phyloP scores from a whole-genome alignment of 2,797 vertebrate species.

The Leuciscus waleckii region DNA sequence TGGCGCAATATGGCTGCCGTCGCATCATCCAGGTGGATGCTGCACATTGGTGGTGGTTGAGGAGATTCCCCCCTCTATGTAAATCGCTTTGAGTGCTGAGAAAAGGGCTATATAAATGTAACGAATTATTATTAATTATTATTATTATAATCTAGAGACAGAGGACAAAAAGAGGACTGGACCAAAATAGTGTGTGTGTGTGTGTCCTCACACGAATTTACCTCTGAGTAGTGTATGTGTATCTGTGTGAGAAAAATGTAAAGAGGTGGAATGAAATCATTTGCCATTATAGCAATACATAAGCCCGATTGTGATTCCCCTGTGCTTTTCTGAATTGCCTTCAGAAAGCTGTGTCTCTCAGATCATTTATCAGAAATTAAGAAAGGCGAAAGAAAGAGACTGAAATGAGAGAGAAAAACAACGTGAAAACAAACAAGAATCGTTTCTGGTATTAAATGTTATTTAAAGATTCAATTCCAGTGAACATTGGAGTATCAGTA shows the following conservation, averaged over 20 bases:
- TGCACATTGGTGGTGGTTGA: too few relatives aligned
- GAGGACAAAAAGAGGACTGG: constrained; percentile 36
- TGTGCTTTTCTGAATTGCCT: neutral
- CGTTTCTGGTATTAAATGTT: constrained; percentile 27
- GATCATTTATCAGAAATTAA: constrained; percentile 29
- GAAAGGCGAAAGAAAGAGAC: neutral
- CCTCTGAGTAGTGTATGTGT: constrained; percentile 20
- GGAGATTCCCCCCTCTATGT: too few relatives aligned
- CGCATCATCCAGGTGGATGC: too few relatives aligned
- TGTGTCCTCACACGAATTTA: constrained; percentile 10
- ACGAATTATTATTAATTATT: too few relatives aligned
- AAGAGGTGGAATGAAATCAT: constrained; percentile 30
- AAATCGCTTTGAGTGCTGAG: too few relatives aligned
- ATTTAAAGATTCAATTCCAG: constrained; percentile 40
- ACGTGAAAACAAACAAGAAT: neutral
- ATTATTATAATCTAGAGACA: neutral
- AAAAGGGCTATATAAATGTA: too few relatives aligned
- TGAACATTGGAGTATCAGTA: neutral
- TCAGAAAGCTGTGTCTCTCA: constrained; percentile 8
- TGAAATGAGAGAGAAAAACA: neutral
- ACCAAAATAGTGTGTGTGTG: constrained; percentile 23
- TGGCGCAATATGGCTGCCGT: too few relatives aligned
- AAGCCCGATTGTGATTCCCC: neutral
- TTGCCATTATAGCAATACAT: neutral
- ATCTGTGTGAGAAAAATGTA: neutral